Evolutionary conservation across 2,797 vertebrate species (phyloP).

Genomic region (Capromys pilorides): DNA sequence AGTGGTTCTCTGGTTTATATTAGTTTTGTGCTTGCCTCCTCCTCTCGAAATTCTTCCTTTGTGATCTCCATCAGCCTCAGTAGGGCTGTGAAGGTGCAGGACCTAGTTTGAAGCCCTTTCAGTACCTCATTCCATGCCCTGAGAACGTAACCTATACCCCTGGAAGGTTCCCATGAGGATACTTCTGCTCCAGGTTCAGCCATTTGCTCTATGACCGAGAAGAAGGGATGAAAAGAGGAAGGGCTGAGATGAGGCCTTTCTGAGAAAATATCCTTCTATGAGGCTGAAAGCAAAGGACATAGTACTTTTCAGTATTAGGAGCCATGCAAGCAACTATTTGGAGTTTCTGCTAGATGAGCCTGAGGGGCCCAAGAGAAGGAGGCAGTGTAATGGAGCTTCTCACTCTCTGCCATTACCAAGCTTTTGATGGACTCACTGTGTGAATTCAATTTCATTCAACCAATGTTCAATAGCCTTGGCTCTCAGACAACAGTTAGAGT

Average conservation of each 20-base stretch:
- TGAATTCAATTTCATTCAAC: neutral
- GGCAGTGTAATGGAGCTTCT: neutral
- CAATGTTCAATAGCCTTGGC: neutral
- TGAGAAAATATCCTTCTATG: neutral
- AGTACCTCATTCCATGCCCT: neutral
- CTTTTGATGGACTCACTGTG: neutral
- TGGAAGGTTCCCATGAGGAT: neutral
- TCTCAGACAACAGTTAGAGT: neutral
- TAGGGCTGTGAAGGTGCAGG: neutral
- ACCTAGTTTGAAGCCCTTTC: neutral
- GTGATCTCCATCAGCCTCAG: neutral
- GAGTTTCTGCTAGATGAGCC: neutral
- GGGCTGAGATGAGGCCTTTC: neutral
- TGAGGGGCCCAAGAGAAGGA: neutral
- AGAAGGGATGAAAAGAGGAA: neutral
- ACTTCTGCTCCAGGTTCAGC: neutral
- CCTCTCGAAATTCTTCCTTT: neutral
- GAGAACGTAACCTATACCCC: neutral
- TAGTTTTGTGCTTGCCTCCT: neutral
- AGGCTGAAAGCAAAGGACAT: neutral
- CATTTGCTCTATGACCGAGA: neutral
- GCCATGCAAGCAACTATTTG: too few species aligned
- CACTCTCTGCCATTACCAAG: too few species aligned
- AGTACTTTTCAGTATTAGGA: neutral
- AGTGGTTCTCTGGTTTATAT: neutral